Percentiles rank a stretch among this genome's conserved stretches.
These are phyloP conservation scores for Rissa tridactyla DNA, from an alignment of 2,113 vertebrate species.

Conservation along the genomic window DNA sequence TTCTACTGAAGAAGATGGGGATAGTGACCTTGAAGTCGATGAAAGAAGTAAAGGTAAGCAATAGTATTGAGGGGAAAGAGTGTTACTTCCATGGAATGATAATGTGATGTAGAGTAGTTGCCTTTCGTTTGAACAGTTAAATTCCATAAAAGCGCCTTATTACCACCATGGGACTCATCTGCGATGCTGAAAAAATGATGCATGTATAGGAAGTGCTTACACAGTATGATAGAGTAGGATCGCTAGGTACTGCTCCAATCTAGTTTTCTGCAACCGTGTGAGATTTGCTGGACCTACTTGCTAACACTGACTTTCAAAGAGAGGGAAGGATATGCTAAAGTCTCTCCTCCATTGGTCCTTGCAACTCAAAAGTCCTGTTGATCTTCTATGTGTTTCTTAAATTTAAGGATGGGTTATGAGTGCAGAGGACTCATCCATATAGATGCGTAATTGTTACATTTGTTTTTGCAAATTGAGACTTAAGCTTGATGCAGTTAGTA, in stretches of 20 bases:
- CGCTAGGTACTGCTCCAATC: background rate
- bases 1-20: conserved; percentile 46
- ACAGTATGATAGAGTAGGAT: background rate
- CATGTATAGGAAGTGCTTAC: background rate
- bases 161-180: background rate
- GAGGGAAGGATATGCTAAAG: background rate
- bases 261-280: background rate
- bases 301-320: background rate
- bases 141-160: background rate
- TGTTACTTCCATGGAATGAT: background rate
- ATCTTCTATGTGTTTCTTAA: background rate
- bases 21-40: conserved; percentile 54
- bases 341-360: background rate
- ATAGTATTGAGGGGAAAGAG: background rate
- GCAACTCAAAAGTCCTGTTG: background rate
- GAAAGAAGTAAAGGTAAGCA: conserved; percentile 61
- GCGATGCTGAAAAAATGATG: background rate
- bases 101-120: background rate
- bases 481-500: background rate
- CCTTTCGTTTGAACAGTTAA: background rate
- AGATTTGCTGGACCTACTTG: background rate
- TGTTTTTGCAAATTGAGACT: background rate
- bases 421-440: background rate
- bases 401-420: background rate
- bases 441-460: background rate